Conservation (phyloP, 37 sponge, comb jelly and placozoan genomes). For the Crambe crambe region DNA sequence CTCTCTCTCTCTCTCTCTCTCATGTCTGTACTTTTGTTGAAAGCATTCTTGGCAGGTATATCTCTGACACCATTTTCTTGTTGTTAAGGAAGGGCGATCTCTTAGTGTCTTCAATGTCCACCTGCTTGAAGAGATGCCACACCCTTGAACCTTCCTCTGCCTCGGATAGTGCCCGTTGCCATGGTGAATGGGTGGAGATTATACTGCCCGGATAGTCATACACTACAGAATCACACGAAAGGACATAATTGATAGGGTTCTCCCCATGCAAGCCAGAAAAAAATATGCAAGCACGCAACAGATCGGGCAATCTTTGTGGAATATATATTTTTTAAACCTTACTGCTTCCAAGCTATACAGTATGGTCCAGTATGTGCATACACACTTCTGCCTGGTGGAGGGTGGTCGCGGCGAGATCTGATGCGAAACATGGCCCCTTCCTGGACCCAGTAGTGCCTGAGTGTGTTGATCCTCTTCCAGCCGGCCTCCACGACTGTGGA, state of each 20-base stretch:
- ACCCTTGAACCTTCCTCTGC: constrained; percentile 62
- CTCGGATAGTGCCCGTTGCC: constrained; percentile 50
- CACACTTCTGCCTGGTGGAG: constrained; percentile 59
- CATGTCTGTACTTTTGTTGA: constrained; percentile 98
- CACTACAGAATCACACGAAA: constrained; percentile 11
- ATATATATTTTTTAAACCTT: too few species aligned
- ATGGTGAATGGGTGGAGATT: constrained; percentile 27
- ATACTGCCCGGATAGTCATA: constrained; percentile 64
- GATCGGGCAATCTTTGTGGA: too few species aligned
- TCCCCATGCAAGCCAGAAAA: too few species aligned
- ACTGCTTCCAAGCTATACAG: background rate
- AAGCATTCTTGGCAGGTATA: constrained; percentile 93
- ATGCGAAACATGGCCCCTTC: constrained; percentile 58
- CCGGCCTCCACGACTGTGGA: constrained; percentile 66
- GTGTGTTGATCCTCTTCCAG: constrained; percentile 94
- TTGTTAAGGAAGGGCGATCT: constrained; percentile 57
- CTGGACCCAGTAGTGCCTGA: constrained; percentile 82
- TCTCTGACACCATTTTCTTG: constrained; percentile 90
- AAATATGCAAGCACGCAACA: too few species aligned
- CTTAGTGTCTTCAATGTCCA: constrained; percentile 40
- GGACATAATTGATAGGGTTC: too few species aligned
- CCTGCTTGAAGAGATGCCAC: constrained; percentile 79
- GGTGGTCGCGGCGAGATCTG: constrained; percentile 27
- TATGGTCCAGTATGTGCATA: background rate
- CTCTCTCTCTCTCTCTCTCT: too few species aligned